Evolutionary conservation across 2,113 vertebrate species (phyloP), one percentile per base, ranked within the genome.

Genomic region (Gobiocypris rarus): DNA sequence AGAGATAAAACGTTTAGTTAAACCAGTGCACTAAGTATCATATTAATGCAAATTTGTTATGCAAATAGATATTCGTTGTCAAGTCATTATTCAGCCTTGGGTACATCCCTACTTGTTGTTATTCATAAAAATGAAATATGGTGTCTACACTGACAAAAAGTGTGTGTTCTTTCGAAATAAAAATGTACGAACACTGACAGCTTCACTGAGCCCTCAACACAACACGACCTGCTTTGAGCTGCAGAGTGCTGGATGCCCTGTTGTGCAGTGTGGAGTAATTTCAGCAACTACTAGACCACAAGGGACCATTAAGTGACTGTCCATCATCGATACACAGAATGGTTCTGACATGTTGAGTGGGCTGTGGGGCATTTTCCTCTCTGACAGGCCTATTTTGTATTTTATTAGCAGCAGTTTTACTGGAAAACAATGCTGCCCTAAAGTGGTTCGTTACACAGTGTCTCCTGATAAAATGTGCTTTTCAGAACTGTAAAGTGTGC

Each of bases 161-260:
- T n/a, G 9, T 22, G 19, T 70, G 9, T 70, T 54, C 67, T 41
- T 38, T 70, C n/a, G 9, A 11, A 41, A 69, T 22, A 69, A 6
- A 41, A 69, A 70, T 70, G 34, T 1, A 41, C 17, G 4, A 19
- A 41, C 34, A 41, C 34, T 59, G 67, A 41, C 34, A 70, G 67
- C 67, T 70, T 41, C 38, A 34, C 28, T 1, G 15, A n/a, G 67
- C 19, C 9, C 10, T n/a, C 19, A 22, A 41, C 34, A 70, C 65
- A 69, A 41, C 34, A n/a, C 2, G 1, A n/a, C 67, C 67, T 70
- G 67, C 34, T 19, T 70, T 41, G 67, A 38, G 34, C 67, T 41
- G 41, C 34, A 70, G 19, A 70, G 67, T 41, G 67, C 67, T 70
- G 34, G 67, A 70, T 70, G 65, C 38, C 65, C 65, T 69, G 65